Base-by-base conservation (phyloP, 2,888 invertebrate species). In the Heliconius hortense region DNA sequence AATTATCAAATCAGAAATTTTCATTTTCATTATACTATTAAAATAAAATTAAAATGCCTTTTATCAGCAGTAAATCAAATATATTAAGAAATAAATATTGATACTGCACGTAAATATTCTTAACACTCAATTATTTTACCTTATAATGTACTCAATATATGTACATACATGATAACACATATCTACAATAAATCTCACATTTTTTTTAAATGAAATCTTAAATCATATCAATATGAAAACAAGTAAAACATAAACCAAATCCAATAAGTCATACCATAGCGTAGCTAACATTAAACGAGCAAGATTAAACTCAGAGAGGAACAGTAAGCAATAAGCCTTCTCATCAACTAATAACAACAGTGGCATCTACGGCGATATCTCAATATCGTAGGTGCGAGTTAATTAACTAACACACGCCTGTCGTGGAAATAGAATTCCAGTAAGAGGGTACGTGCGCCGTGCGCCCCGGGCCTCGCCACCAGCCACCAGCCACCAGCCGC, bases 321-420 rank as follows among this genome's bases (percentile, higher is more conserved):
- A 85, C 86, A 85, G 86, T 85, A 85, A 89, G 93, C 93, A 93
- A 93, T 93, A 93, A 93, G 90, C 86, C 87, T 79, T 85, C 86
- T 87, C 88, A 88, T 87, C 88, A 86, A 89, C 90, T 92, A 92
- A 92, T 93, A 92, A 92, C 93, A 92, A 92, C 92, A 91, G 88
- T 84, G 84, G 88, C 90, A 90, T 92, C 90, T 88, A 87, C 86
- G 87, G 87, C 85, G 86, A 92, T 93, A 92, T 93, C 93, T 93
- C 93, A 93, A 93, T 93, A 93, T 89, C 87, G 91, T 91, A 94
- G 94, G 94, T 93, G 93, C 88, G 91, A 92, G 90, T 94, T 94
- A 94, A 94, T 94, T 94, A 94, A 93, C 92, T 94, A 94, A 93
- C 92, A 92, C 92, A 90, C 89, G 93, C 88, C 89, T 90, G 93